A percentile compares a stretch with the other conserved stretches of the same genome.
Conservation (phyloP, 2,888 invertebrate genomes). For the Pseudococcus longispinus region DNA sequence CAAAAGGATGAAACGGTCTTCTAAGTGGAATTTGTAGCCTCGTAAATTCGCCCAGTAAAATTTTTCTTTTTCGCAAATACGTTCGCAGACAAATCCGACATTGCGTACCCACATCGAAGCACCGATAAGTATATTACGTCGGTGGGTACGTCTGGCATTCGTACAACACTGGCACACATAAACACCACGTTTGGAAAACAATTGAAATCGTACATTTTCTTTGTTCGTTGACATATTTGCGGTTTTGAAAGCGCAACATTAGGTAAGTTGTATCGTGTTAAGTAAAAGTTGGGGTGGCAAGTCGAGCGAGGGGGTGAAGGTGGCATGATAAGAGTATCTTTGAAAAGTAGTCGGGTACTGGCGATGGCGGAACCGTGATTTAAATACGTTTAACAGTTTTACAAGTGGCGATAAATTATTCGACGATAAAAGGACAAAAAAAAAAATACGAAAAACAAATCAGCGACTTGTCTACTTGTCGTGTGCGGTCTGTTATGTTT, state of each 20-base stretch:
- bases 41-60: background rate
- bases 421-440: background rate
- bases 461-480: background rate
- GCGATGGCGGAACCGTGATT: background rate
- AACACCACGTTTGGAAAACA: background rate
- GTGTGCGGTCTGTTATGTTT: background rate
- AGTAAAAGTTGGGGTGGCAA: background rate
- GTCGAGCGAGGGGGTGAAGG: background rate
- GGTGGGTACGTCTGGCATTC: background rate
- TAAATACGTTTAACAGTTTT: background rate
- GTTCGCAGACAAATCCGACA: background rate
- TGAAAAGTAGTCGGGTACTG: background rate
- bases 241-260: background rate
- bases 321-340: background rate
- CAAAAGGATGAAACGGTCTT: background rate
- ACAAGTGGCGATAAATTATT: background rate
- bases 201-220: background rate
- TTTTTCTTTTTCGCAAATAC: background rate
- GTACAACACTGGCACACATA: background rate
- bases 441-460: background rate
- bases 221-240: conserved; percentile 5
- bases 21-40: conserved; percentile 5
- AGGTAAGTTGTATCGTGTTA: background rate
- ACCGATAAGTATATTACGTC: background rate
- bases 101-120: background rate